These are phyloP conservation scores for Oscarella lobularis DNA, from an alignment of 37 sponge, comb jelly and placozoan genomes.

Conservation along the genomic window DNA sequence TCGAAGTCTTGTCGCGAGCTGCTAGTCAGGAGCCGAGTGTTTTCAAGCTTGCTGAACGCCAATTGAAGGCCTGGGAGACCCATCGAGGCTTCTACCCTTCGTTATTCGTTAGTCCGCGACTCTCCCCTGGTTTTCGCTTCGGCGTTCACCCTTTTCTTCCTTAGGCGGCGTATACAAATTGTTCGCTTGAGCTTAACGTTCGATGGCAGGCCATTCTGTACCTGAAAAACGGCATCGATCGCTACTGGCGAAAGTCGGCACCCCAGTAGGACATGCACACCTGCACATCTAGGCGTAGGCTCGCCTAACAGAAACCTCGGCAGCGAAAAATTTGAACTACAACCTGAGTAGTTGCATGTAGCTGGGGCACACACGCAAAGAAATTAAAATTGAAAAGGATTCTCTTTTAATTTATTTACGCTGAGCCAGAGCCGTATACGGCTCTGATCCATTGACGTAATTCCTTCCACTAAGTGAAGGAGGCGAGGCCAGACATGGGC, in stretches of 20 bases:
- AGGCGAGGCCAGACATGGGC: too few species aligned
- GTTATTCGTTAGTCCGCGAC: constrained; percentile 31
- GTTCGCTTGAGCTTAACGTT: constrained; percentile 30
- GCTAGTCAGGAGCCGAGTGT: constrained; percentile 53
- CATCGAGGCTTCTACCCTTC: constrained; percentile 37
- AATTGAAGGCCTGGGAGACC: constrained; percentile 49
- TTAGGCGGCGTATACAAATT: constrained; percentile 31
- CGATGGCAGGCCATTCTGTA: constrained; percentile 71
- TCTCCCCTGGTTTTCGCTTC: not conserved
- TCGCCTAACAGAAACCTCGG: too few species aligned
- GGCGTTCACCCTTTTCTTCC: too few species aligned
- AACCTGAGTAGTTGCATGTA: too few species aligned
- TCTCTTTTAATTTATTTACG: not conserved
- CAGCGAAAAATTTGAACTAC: too few species aligned
- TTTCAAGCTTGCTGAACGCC: constrained; percentile 46
- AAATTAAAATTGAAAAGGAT: too few species aligned
- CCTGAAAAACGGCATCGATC: constrained; percentile 78
- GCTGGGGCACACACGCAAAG: too few species aligned
- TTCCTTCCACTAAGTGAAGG: not conserved
- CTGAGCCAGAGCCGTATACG: not conserved
- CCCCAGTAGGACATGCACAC: too few species aligned
- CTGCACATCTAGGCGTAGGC: too few species aligned
- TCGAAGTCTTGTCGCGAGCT: constrained; percentile 35
- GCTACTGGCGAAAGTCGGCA: constrained; percentile 42
- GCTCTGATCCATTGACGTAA: not conserved